phyloP scores from a whole-genome alignment of 2,113 vertebrate species.

The Pitta sordida region DNA sequence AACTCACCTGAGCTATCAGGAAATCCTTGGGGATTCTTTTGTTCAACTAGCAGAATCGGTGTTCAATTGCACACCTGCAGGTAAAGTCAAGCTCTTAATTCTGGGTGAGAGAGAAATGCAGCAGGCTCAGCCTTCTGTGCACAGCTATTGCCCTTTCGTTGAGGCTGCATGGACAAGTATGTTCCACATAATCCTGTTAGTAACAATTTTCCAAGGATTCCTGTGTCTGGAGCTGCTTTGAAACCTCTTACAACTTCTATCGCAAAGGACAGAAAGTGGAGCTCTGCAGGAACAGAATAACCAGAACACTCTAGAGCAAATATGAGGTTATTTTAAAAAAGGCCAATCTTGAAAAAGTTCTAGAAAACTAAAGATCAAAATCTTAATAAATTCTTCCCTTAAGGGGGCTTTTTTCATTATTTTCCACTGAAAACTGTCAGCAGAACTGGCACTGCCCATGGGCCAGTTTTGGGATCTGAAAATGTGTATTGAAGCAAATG shows the following conservation, averaged over 20 bases:
- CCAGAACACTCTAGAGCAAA: neutral
- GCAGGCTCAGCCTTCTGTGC: neutral
- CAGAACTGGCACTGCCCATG: neutral
- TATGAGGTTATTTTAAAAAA: neutral
- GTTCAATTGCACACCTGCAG: constrained; percentile 85
- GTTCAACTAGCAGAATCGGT: constrained; percentile 73
- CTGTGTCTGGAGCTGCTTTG: neutral
- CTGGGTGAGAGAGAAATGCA: neutral
- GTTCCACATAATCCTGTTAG: neutral
- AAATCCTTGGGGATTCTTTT: constrained; percentile 82
- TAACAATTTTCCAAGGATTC: neutral
- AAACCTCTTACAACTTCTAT: neutral
- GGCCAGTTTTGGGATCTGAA: neutral
- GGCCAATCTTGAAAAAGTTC: neutral
- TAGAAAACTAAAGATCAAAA: neutral
- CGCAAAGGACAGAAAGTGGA: neutral
- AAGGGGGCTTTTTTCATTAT: neutral
- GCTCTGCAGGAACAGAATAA: neutral
- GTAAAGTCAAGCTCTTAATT: constrained; percentile 56
- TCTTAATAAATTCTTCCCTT: neutral
- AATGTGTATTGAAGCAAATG: neutral
- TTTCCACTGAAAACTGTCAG: neutral
- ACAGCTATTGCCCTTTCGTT: neutral
- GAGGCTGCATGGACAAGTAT: neutral
- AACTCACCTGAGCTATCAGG: constrained; percentile 75